These are phyloP conservation scores for Leptoclinus maculatus DNA, from an alignment of 2,797 vertebrate species.

Conservation along the genomic window DNA sequence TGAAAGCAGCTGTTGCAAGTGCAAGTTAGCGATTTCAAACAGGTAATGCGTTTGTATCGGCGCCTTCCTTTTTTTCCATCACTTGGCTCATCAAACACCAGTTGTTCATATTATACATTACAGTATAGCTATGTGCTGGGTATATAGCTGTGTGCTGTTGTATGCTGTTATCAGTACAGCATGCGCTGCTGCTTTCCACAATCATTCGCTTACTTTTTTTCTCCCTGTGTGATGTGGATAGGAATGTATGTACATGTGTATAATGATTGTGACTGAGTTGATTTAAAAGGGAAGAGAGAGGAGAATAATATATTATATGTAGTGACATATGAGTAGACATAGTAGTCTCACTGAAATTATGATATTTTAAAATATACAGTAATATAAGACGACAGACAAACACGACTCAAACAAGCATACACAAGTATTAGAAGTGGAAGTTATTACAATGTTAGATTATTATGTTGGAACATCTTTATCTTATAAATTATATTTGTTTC, in stretches of 20 bases:
- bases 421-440: not conserved
- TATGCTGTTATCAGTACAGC: not conserved
- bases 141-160: not conserved
- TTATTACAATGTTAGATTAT: not conserved
- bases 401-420: not conserved
- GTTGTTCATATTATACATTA: not conserved
- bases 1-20: slow-evolving; percentile 31
- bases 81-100: slow-evolving; percentile 26
- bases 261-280: not conserved
- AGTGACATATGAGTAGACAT: not conserved
- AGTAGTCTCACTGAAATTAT: not conserved
- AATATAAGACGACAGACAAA: not conserved
- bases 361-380: not conserved
- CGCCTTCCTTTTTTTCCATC: slow-evolving; percentile 21
- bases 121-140: not conserved
- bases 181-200: not conserved
- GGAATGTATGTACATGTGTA: not conserved
- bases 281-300: not conserved
- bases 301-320: not conserved
- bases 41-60: slow-evolving; percentile 14
- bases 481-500: not conserved
- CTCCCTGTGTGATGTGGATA: not conserved
- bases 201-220: not conserved
- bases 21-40: slow-evolving; percentile 33
- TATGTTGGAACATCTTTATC: not conserved